Percentiles rank a stretch among this genome's conserved stretches.
These are phyloP conservation scores for Ceratitis capitata DNA, from an alignment of 1,140 invertebrate species.

Conservation along the genomic window DNA sequence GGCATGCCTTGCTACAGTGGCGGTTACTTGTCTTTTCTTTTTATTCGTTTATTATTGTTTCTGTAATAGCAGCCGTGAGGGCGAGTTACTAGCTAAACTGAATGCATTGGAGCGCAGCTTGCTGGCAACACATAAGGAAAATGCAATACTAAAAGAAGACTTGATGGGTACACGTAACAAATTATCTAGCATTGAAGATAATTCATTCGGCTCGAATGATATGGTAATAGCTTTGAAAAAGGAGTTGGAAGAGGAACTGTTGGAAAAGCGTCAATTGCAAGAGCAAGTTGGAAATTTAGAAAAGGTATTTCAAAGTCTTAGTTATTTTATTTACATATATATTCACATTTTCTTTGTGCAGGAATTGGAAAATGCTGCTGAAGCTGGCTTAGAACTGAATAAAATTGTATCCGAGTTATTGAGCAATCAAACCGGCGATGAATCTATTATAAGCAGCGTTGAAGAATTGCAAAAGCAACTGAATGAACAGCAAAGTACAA, in stretches of 20 bases:
- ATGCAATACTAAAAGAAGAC: conserved; percentile 73
- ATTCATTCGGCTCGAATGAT: conserved; percentile 77
- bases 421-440: conserved; percentile 69
- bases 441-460: conserved; percentile 70
- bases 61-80: conserved; percentile 76
- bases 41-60: conserved; percentile 81
- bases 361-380: conserved; percentile 73
- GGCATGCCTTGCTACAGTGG: conserved; percentile 71
- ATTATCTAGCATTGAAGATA: conserved; percentile 72
- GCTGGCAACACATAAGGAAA: conserved; percentile 69
- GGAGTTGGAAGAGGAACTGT: conserved; percentile 67
- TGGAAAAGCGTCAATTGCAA: conserved; percentile 65
- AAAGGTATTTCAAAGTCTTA: conserved; percentile 56
- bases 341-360: conserved; percentile 38
- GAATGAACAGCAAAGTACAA: conserved; percentile 70
- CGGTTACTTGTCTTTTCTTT: conserved; percentile 75
- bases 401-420: conserved; percentile 74
- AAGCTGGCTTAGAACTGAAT: conserved; percentile 74
- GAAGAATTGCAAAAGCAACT: conserved; percentile 72
- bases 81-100: conserved; percentile 69
- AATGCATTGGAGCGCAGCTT: conserved; percentile 70
- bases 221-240: conserved; percentile 73
- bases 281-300: conserved; percentile 70
- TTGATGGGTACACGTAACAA: conserved; percentile 72
- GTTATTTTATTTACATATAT: not conserved